Base-by-base conservation (phyloP, 1,140 invertebrate genomes). In the Nephila pilipes region DNA sequence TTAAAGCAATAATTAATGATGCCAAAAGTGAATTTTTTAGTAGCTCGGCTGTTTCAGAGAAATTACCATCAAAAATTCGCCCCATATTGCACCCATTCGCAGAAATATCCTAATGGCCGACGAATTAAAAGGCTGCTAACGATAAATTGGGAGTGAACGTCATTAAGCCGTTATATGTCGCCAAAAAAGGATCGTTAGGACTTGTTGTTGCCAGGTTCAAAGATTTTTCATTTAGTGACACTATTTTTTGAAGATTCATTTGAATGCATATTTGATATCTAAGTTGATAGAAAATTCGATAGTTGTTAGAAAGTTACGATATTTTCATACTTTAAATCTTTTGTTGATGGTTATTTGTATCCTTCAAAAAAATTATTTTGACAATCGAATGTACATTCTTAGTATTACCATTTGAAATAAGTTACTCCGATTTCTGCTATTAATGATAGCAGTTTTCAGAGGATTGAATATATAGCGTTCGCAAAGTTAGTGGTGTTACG, bases 71-170 rank as follows among this genome's bases (percentile, higher is more conserved):
- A 36, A 60, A 60, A 87, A 63, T 87, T 60, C 32, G 25, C 63
- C 85, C 12, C 32, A 87, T 60, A 36, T 29, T 58, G 85, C 85
- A 20, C 5, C 32, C 57, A 87, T 81, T 81, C 80, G n/a, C 80
- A 36, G 32, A 87, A 87, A 60, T 36, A 22, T 60, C 85, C 57
- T 87, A 87, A 87, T 87, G 57, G 57, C 63, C 85, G 1, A 38
- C 85, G n/a, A 87, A 87, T 87, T 87, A 87, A 87, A 87, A 87
- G 57, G 29, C 20, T 87, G 85, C 85, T 63, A 36, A 87, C 85
- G 85, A 87, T 87, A 87, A 87, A 18, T 20, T 36, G 85, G 57
- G 63, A 63, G 22, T 87, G 85, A n/a, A 63, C 57, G 85, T 87
- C 85, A 87, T 87, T 87, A 87, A 22, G 57, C 85, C 63, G 55